Evolutionary conservation across 2,888 invertebrate species (phyloP).

Genomic region (Trissoscelio sp.): DNA sequence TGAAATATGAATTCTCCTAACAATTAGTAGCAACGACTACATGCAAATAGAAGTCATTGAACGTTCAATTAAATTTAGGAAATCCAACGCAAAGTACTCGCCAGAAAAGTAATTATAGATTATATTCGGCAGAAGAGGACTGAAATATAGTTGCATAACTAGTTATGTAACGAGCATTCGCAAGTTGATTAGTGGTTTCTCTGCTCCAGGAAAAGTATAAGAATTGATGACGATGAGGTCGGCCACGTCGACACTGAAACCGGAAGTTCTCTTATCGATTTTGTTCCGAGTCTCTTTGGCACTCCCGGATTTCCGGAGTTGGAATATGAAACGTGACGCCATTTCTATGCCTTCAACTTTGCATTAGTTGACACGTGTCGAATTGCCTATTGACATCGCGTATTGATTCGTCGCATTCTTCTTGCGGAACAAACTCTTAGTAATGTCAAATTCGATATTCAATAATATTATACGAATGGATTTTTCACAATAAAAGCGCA

Average conservation of each 20-base stretch:
- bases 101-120: slow-evolving; percentile 6
- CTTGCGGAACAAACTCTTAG: slow-evolving; percentile 39
- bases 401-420: slow-evolving; percentile 56
- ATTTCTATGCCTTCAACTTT: slow-evolving; percentile 52
- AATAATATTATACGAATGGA: slow-evolving; percentile 14
- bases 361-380: slow-evolving; percentile 57
- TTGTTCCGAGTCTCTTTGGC: slow-evolving; percentile 49
- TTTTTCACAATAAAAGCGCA: slow-evolving; percentile 28
- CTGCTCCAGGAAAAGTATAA: slow-evolving; percentile 6
- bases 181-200: slow-evolving; percentile 33
- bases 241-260: slow-evolving; percentile 25
- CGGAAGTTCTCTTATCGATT: slow-evolving; percentile 61
- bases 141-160: background rate
- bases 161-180: background rate
- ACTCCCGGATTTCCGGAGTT: slow-evolving; percentile 55
- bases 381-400: slow-evolving; percentile 55
- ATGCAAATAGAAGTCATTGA: background rate
- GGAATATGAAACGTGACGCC: slow-evolving; percentile 64
- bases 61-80: background rate
- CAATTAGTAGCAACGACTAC: too few species aligned
- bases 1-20: too few species aligned
- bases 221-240: slow-evolving; percentile 36
- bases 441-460: slow-evolving; percentile 51
- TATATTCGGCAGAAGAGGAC: background rate
- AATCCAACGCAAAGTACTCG: background rate